Conservation (phyloP, 2,113 vertebrate species). For the Neomonachus schauinslandi region DNA sequence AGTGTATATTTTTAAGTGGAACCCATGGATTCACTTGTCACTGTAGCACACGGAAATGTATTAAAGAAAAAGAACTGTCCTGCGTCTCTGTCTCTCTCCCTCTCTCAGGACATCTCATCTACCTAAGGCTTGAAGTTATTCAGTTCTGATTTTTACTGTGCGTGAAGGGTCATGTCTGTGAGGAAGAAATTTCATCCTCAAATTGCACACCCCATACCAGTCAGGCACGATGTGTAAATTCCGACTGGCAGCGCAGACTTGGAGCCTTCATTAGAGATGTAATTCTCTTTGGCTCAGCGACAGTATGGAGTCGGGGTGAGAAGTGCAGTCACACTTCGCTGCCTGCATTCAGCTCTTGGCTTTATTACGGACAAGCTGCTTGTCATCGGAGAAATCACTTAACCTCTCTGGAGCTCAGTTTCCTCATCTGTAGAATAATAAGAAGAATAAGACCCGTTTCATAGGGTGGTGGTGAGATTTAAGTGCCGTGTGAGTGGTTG, state of each 20-base stretch:
- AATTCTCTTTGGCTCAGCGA: not conserved
- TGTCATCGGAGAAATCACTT: not conserved
- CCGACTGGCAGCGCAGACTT: not conserved
- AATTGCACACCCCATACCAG: not conserved
- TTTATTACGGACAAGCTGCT: slow-evolving; percentile 1
- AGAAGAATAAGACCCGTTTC: not conserved
- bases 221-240: not conserved
- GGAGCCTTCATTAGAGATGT: not conserved
- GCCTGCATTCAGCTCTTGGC: not conserved
- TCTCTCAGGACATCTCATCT: not conserved
- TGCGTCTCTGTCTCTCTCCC: not conserved
- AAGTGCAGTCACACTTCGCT: not conserved
- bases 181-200: not conserved
- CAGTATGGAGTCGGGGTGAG: not conserved
- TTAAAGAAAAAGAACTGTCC: not conserved
- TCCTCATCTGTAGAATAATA: not conserved
- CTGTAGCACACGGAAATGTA: not conserved
- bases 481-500: not conserved
- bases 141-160: not conserved
- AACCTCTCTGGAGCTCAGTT: not conserved
- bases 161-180: not conserved
- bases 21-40: not conserved
- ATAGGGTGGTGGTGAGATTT: not conserved
- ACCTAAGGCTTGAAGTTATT: not conserved
- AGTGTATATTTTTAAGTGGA: not conserved